Base-by-base conservation (phyloP, 2,888 invertebrate genomes). In the Dicycla oo region DNA sequence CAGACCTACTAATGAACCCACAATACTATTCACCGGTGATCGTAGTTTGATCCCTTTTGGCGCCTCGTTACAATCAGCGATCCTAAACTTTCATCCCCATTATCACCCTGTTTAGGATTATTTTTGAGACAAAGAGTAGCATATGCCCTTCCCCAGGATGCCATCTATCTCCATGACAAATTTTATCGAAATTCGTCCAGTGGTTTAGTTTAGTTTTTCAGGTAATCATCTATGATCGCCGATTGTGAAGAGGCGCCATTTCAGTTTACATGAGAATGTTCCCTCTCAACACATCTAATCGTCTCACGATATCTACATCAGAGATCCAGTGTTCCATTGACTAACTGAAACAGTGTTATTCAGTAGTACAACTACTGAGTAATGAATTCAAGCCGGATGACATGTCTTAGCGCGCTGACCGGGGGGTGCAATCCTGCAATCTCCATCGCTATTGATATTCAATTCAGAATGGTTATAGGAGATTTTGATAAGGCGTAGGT, bases 361-460 rank as follows among this genome's bases (percentile, higher is more conserved):
- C 34, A 34, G 34, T 34, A 34, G 34, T 34, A 34, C 34, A n/a
- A 34, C 1, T 23, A 61, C n/a, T 64, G 63, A 49, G 56, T 71
- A 76, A 81, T 70, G 11, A 30, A 81, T 64, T 71, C 56, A 77
- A 81, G 66, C 75, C n/a, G 43, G 40, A 61, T 61, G 51, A 53
- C 56, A 65, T 57, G 56, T 60, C 71, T 79, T 38, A 53, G 30
- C 11, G 23, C 43, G 20, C 10, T 58, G 54, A 64, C 34, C 40
- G 11, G 38, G 3, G 30, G 43, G 23, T 65, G 15, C 53, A 77
- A 66, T 81, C 47, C 53, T 40, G 26, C 30, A n/a, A 58, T 54
- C 30, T 53, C n/a, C 43, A n/a, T 23, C 54, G 30, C 30, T 30
- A 56, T 34, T 73, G 67, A 51, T 47, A 58, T 63, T 45, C 18